Evolutionary conservation across 2,797 vertebrate genomes (phyloP), one percentile per base, ranked within the genome.

Genomic region (Coreius guichenoti): DNA sequence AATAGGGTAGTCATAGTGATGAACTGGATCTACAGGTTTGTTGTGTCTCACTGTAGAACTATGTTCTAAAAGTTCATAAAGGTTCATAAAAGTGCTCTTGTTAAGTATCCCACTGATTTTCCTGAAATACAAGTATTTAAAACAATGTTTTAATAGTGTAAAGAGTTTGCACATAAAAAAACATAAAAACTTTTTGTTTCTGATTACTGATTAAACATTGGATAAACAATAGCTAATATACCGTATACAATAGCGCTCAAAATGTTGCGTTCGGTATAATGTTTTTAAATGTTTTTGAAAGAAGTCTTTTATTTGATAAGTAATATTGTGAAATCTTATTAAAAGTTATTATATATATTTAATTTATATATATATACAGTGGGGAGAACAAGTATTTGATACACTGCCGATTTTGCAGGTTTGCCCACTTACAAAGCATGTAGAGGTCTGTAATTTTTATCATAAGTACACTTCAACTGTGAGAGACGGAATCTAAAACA

Each of bases 11-110:
- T 43, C 45, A 74, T 45, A 80, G 77, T 65, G 68, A 80, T 73
- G 54, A 73, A 80, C 77, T 43, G n/a, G 68, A 29, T 92, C 93
- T 93, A 93, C 93, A 91, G 91, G 86, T 91, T 90, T 87, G 89
- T 63, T 83, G 70, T 70, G 26, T 85, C 45, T 70, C 45, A n/a
- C 17, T 63, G 47, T 47, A 13, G 36, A 51, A 36, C 29, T 51
- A 29, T 47, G 21, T 68, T 65, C n/a, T 43, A 26, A 70, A 84
- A 84, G 74, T 68, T 77, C 33, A 77, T 33, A 0, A 19, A 63
- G 29, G 61, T 80, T 65, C 61, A 33, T 51, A 3, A 65, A 69
- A 68, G 45, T 21, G 8, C 51, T n/a, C 33, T 51, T 54, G 31
- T n/a, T 68, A 51, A 54, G 47, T 43, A 7, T 72, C 19, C 8